Evolutionary conservation across 1,140 invertebrate genomes (phyloP).

Genomic region (Drosophila eugracilis): DNA sequence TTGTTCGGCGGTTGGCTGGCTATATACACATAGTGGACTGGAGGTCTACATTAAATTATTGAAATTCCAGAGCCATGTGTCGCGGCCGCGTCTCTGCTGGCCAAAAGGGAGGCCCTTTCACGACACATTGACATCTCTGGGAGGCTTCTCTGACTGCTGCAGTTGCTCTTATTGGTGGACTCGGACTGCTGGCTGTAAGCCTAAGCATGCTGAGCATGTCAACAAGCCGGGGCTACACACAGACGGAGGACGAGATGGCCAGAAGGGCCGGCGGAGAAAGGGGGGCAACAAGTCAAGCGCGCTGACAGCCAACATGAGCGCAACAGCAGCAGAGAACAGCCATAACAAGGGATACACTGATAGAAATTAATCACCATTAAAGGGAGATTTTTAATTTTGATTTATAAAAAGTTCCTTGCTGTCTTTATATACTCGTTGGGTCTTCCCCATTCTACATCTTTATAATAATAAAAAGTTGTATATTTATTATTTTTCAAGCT

Average conservation of each 20-base stretch:
- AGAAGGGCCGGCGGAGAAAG: slow-evolving; percentile 9
- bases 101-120: slow-evolving; percentile 23
- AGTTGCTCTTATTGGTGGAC: slow-evolving; percentile 6
- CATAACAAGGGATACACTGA: slow-evolving; percentile 55
- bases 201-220: slow-evolving; percentile 82
- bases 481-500: no score
- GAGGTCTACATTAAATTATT: slow-evolving; percentile 35
- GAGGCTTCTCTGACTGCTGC: slow-evolving; percentile 22
- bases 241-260: slow-evolving; percentile 18
- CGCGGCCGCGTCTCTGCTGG: slow-evolving; percentile 4
- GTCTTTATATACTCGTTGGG: no score
- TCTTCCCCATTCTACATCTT: no score
- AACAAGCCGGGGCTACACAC: slow-evolving; percentile 64
- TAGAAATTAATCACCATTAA: no score
- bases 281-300: slow-evolving; percentile 68
- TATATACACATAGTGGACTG: background rate
- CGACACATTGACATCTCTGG: slow-evolving; percentile 67
- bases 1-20: background rate
- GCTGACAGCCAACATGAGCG: slow-evolving; percentile 79
- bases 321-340: slow-evolving; percentile 63
- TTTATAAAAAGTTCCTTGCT: no score
- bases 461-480: no score
- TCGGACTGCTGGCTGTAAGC: slow-evolving; percentile 45
- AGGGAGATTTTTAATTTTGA: no score
- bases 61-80: slow-evolving; percentile 39